Evolutionary conservation across 2,113 vertebrate species (phyloP), one percentile per base, ranked within the genome.

Genomic region (Tursiops truncatus): DNA sequence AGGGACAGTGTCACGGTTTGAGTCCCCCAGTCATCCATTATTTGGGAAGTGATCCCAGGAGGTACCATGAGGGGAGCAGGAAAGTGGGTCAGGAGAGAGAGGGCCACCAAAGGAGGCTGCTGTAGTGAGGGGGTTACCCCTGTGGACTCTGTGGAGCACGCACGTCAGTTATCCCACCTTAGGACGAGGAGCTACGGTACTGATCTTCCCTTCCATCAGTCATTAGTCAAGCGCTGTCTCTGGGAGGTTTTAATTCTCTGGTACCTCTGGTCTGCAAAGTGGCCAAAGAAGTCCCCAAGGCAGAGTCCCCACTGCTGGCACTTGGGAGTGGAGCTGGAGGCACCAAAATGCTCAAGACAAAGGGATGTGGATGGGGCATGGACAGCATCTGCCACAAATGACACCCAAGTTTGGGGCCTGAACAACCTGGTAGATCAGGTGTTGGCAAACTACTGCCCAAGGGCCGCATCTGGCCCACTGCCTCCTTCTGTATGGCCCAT

Each of bases 221-320:
- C 85, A 33, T 8, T 56, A 41, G 44, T n/a, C 67, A 26, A 56
- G 11, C 2, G 10, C 77, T 6, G 11, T 65, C 33, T 20, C 77
- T n/a, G 67, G 85, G 67, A 89, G 67, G 82, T 53, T 65, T 44
- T 65, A 70, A 25, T 82, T 89, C 67, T 60, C 56, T 41, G 62
- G 56, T 21, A 26, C 85, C 62, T 62, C 74, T 63, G 67, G 9
- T 36, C n/a, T 80, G 50, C 25, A 11, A 8, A 8, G 44, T 58
- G 50, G 15, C 38, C 73, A 70, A 33, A 47, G 36, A 94, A 80
- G 31, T 8, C 44, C 25, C 41, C 56, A 9, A 12, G 63, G 44
- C n/a, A 65, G 76, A 38, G 44, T 26, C 65, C 41, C 85, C 14
- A 8, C 18, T 18, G 26, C 44, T 63, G 76, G 76, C 65, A 4